phyloP scores from a whole-genome alignment of 2,113 vertebrate species.

The Cyanoliseus patagonus region DNA sequence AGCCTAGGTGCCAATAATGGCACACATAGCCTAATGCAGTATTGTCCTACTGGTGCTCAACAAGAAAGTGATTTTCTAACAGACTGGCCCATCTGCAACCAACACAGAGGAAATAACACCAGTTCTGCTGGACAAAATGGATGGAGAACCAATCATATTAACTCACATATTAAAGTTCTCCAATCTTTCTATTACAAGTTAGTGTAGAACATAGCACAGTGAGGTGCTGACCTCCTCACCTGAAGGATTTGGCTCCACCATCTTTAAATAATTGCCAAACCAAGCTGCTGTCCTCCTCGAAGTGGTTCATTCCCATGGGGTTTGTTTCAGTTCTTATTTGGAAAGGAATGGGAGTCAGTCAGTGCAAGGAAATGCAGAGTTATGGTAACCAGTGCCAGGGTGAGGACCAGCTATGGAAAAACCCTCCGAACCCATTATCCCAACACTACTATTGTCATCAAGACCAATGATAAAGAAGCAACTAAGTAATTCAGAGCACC shows the following conservation, averaged over 20 bases:
- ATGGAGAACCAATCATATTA: neutral
- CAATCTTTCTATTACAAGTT: neutral
- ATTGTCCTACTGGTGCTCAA: neutral
- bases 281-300: neutral
- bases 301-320: neutral
- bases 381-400: neutral
- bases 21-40: neutral
- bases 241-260: neutral
- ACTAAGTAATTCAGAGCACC: neutral
- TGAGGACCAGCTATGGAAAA: neutral
- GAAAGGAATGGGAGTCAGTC: neutral
- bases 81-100: neutral
- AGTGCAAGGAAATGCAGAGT: neutral
- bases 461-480: neutral
- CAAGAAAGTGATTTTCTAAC: neutral
- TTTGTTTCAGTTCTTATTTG: neutral
- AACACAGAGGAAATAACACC: neutral
- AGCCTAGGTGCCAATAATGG: neutral
- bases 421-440: neutral
- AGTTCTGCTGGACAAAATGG: neutral
- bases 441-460: rapidly evolving
- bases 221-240: neutral
- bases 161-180: neutral
- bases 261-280: neutral
- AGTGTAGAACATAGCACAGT: neutral